Conservation (phyloP, 2,888 invertebrate species). For the Nemoura dubitans region DNA sequence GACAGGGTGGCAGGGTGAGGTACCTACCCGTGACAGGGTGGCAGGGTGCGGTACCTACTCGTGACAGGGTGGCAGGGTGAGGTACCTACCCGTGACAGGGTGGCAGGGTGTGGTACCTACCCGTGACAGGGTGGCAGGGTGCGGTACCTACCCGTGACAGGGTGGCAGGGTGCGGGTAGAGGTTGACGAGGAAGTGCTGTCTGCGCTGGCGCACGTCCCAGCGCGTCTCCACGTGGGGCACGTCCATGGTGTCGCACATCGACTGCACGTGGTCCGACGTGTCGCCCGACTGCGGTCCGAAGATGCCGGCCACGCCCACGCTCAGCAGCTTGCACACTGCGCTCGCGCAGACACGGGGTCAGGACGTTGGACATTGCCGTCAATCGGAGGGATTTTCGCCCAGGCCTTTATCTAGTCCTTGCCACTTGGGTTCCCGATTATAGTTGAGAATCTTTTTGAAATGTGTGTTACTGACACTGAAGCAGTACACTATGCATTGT, state of each 20-base stretch:
- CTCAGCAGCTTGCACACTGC: conserved; percentile 63
- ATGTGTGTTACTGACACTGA: no score
- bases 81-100: conserved; percentile 61
- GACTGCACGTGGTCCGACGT: conserved; percentile 65
- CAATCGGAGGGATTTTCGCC: no score
- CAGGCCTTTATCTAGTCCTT: no score
- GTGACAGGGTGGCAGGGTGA: conserved; percentile 59
- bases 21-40: conserved; percentile 59
- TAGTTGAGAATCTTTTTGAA: no score
- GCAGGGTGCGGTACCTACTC: conserved; percentile 62
- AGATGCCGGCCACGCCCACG: conserved; percentile 64
- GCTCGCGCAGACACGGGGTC: no score
- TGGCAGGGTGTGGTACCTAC: conserved; percentile 63
- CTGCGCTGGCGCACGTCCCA: conserved; percentile 60
- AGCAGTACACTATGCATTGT: no score
- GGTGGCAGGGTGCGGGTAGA: conserved; percentile 64
- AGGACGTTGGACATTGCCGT: no score
- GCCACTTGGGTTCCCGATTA: no score
- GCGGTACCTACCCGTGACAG: conserved; percentile 58
- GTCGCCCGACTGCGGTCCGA: conserved; percentile 63
- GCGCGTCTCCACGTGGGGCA: conserved; percentile 66
- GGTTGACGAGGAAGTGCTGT: conserved; percentile 60
- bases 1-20: conserved; percentile 61
- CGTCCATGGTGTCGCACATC: conserved; percentile 65
- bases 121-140: background rate